These are phyloP conservation scores for Acipenser oxyrinchus DNA, from an alignment of 2,797 vertebrate genomes.

Conservation along the genomic window DNA sequence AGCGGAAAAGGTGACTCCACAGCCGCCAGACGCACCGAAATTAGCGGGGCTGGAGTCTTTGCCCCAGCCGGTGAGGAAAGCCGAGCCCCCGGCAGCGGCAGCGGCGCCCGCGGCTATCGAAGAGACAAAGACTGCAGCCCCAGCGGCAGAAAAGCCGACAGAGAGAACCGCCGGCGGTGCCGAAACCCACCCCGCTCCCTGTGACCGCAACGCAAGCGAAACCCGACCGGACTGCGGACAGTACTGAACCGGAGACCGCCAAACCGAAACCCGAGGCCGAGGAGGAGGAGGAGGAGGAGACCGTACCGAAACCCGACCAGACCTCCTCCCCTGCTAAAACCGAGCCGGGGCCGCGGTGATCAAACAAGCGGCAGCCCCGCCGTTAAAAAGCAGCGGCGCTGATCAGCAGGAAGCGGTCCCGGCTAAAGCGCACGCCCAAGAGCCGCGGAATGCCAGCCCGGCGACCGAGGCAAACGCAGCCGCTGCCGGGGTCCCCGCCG, in stretches of 20 bases:
- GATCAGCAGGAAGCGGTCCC: neutral
- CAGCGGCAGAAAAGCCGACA: neutral
- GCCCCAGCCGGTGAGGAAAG: neutral
- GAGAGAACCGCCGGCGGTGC: no score
- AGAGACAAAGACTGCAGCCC: constrained; percentile 2
- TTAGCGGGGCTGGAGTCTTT: neutral
- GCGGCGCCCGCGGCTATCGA: no score
- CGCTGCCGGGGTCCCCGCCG: neutral
- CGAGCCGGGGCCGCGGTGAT: constrained; percentile 19
- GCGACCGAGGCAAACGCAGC: neutral
- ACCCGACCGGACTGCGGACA: no score
- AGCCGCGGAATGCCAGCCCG: neutral
- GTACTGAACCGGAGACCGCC: constrained; percentile 14
- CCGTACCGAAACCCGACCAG: constrained; percentile 35
- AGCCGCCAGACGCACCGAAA: neutral
- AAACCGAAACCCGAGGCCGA: constrained; percentile 14
- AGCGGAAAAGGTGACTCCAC: neutral
- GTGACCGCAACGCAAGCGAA: no score
- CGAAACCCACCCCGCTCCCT: no score
- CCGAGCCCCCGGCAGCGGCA: no score
- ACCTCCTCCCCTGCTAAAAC: neutral
- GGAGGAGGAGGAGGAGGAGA: constrained; percentile 29
- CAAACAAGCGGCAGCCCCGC: constrained; percentile 1
- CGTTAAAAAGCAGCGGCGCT: no score
- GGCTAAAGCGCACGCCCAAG: neutral